These are phyloP conservation scores for Phortica okadai DNA, from an alignment of 2,888 invertebrate genomes.

Conservation along the genomic window DNA sequence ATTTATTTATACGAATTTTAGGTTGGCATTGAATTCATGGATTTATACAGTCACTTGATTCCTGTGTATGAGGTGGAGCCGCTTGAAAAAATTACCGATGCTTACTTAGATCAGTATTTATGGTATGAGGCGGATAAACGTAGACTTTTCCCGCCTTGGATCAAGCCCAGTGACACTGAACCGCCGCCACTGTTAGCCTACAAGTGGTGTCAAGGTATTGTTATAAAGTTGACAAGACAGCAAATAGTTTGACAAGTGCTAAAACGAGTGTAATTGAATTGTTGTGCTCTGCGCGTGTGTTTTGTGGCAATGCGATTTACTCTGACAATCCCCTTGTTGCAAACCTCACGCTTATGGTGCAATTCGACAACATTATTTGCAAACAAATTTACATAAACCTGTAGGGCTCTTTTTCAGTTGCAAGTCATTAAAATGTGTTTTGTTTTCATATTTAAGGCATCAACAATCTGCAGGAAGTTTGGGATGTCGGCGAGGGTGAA, in stretches of 20 bases:
- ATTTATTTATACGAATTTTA: constrained; percentile 66
- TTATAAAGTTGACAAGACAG: not conserved
- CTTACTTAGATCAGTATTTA: constrained; percentile 98
- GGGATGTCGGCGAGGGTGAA: constrained; percentile 99
- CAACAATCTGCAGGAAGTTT: constrained; percentile 98
- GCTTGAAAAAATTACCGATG: constrained; percentile 99
- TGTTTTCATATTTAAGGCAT: constrained; percentile 80
- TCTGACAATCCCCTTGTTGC: constrained; percentile 82
- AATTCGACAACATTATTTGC: not conserved
- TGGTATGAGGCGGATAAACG: constrained; percentile 99
- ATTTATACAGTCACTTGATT: constrained; percentile 98
- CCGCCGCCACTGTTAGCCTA: constrained; percentile 95
- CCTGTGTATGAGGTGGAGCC: constrained; percentile 99
- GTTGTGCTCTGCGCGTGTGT: constrained; percentile 79
- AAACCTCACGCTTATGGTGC: constrained; percentile 81
- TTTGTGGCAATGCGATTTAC: constrained; percentile 83
- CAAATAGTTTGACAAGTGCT: not conserved
- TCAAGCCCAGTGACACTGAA: constrained; percentile 99
- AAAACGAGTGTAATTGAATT: not conserved
- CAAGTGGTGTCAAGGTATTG: constrained; percentile 98
- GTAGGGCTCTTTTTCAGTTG: not conserved
- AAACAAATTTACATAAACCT: not conserved
- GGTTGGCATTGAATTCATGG: constrained; percentile 99
- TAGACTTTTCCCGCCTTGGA: constrained; percentile 97
- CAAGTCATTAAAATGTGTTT: not conserved